Evolutionary conservation across 2,797 vertebrate species (phyloP), one percentile per base, ranked within the genome.

Genomic region (Melanogrammus aeglefinus): DNA sequence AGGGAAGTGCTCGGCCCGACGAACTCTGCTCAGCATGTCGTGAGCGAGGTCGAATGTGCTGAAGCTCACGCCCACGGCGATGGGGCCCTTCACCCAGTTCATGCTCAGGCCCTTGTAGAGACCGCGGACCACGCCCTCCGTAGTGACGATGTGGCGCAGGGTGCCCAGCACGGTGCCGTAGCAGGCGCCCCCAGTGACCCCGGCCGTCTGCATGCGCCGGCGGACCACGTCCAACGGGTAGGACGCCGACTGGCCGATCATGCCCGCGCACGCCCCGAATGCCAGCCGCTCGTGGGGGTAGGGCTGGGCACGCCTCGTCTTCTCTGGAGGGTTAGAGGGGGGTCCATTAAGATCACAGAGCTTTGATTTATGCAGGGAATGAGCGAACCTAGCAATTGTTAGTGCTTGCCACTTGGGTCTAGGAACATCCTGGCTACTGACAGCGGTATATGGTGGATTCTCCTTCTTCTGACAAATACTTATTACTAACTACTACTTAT

Each of bases 21-120:
- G 95, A 77, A 96, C 51, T 73, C 95, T 96, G 44, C 94, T 91
- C 77, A 98, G 91, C 16, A 99, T 92, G 88, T 92, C 95, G 90
- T 98, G 96, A 7, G 85, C 95, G 80, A 99, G 89, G 92, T 99
- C 98, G 21, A 99, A 99, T 69, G 97, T 98, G 81, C 95, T 97
- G 88, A 99, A 96, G 91, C 98, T 99, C 80, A 99, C 95, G 4
- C 97, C 97, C 74, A 99, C 97, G 0, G 96, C 96, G 9, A 99
- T 86, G 1, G 98, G 98, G 3, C 97, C 97, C 83, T 99, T 99
- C 27, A 99, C 88, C 97, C 97, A 99, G 94, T 99, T 99, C 97
- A 99, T 99, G 92, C 97, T 99, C 79, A 99, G 94, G 76, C 97
- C 97, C 83, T 99, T 99, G 93, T 99, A 99, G 1, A 99, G 88